These are phyloP conservation scores for Thripadectes ignobilis DNA, from an alignment of 2,797 vertebrate species.

Conservation along the genomic window DNA sequence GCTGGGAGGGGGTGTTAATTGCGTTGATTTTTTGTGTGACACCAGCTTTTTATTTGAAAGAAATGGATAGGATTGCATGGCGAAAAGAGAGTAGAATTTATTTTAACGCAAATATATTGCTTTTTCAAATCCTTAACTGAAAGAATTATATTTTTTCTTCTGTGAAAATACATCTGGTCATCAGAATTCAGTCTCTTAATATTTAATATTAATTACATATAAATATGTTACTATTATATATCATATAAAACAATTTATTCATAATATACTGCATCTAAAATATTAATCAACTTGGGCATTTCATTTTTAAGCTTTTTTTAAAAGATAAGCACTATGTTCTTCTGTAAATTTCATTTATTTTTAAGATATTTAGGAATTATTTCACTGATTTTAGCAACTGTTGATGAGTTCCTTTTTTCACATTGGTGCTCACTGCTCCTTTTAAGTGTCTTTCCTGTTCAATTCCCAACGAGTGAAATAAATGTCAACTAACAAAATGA, in stretches of 20 bases:
- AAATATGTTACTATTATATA: neutral
- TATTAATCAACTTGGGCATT: fast-evolving
- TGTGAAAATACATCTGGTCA: neutral
- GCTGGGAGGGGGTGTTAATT: fast-evolving
- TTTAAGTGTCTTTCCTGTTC: neutral
- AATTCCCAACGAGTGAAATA: neutral
- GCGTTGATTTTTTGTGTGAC: neutral
- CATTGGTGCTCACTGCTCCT: neutral
- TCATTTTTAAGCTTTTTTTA: neutral
- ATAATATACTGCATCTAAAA: neutral
- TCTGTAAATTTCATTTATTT: neutral
- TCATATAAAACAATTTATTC: neutral
- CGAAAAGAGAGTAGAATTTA: neutral
- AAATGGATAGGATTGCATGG: neutral
- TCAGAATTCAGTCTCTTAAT: conserved; percentile 2
- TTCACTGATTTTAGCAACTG: neutral
- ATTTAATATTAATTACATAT: neutral
- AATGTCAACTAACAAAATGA: neutral
- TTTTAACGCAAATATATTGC: neutral
- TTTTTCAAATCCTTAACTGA: neutral
- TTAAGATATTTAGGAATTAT: neutral
- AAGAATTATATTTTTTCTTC: neutral
- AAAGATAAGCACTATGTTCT: neutral
- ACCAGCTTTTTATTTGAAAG: neutral
- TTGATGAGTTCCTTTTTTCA: neutral